A percentile compares a stretch with the other conserved stretches of the same genome.
phyloP scores from a whole-genome alignment of 1,140 invertebrate genomes.

The Listronotus bonariensis region DNA sequence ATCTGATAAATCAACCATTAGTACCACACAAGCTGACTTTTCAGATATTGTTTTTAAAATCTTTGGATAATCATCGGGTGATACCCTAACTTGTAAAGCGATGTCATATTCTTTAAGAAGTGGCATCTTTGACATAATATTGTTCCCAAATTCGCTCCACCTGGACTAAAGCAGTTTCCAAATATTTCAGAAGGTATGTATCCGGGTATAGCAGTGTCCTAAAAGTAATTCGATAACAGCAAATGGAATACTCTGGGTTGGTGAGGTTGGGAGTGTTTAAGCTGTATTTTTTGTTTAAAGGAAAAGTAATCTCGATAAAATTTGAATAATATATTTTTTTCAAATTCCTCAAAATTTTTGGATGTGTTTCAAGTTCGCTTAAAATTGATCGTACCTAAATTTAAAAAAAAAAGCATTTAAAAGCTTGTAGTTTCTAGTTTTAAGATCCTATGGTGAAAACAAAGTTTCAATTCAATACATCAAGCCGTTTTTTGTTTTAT shows the following conservation, averaged over 20 bases:
- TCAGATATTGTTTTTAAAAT: slow-evolving; percentile 71
- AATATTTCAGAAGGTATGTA: slow-evolving; percentile 85
- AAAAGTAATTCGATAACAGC: slow-evolving; percentile 26
- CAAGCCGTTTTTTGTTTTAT: too few species aligned
- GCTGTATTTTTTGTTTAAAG: too few species aligned
- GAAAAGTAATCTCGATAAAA: too few species aligned
- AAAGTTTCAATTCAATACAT: too few species aligned
- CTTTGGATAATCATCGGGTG: slow-evolving; percentile 80
- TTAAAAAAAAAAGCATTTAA: too few species aligned
- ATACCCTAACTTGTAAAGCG: slow-evolving; percentile 80
- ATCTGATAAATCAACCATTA: slow-evolving; percentile 90
- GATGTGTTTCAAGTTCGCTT: too few species aligned
- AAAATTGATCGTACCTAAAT: too few species aligned
- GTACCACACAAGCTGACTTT: slow-evolving; percentile 72
- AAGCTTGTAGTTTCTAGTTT: too few species aligned
- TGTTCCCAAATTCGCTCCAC: slow-evolving; percentile 52
- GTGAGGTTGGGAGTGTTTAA: not conserved
- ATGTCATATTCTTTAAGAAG: slow-evolving; percentile 84
- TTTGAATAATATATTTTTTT: too few species aligned
- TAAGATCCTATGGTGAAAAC: too few species aligned
- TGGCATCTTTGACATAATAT: slow-evolving; percentile 90
- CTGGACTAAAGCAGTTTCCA: slow-evolving; percentile 58
- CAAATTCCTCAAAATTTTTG: too few species aligned
- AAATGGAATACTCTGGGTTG: not conserved
- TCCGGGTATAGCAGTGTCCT: slow-evolving; percentile 68